Evolutionary conservation across 2,113 vertebrate species (phyloP).

Genomic region (Gymnorhina tibicen): DNA sequence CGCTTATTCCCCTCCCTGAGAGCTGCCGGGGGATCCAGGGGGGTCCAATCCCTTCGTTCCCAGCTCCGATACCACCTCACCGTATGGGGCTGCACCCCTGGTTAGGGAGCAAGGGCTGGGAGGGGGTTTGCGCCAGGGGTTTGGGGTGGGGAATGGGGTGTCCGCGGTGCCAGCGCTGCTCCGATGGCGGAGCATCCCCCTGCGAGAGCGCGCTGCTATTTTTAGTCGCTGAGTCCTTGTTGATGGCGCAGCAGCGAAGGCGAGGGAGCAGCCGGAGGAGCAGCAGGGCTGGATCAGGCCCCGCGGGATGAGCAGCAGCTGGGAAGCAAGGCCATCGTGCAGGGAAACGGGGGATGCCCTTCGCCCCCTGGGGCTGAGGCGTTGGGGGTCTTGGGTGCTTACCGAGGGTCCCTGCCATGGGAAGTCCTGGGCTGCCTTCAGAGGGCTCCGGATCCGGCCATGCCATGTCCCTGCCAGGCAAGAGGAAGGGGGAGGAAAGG

Average conservation of each 20-base stretch:
- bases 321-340: not conserved
- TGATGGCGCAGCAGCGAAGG: not conserved
- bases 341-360: not conserved
- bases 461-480: not conserved
- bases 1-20: constrained; percentile 44
- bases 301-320: constrained; percentile 33
- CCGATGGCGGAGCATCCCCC: not conserved
- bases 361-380: too few species aligned
- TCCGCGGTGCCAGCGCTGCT: not conserved
- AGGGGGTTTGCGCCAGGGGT: not conserved
- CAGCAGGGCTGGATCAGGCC: constrained; percentile 3
- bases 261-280: constrained; percentile 23
- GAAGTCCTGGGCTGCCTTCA: not conserved
- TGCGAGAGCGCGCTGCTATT: not conserved
- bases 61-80: not conserved
- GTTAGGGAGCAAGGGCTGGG: not conserved
- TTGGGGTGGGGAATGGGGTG: not conserved
- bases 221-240: constrained; percentile 25
- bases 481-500: not conserved
- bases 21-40: not conserved
- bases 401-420: not conserved
- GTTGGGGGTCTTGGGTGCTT: not conserved
- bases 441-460: not conserved
- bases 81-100: not conserved
- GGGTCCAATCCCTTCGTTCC: not conserved